Base-by-base conservation (phyloP, 2,888 invertebrate species). In the Euzetes globulus region DNA sequence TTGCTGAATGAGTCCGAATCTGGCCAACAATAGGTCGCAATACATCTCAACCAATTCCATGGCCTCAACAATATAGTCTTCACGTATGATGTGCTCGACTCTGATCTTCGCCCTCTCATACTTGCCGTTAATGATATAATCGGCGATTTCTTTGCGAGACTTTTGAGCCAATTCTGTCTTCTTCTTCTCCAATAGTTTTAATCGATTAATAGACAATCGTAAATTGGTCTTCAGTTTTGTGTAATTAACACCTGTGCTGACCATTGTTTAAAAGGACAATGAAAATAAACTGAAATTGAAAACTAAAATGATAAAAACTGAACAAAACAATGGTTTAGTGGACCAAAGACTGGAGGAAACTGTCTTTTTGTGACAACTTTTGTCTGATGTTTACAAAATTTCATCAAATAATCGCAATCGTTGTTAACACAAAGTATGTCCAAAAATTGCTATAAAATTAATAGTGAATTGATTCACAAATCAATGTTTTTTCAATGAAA, bases 21-120 rank as follows among this genome's bases (percentile, higher is more conserved):
- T 87, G 0, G 99, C 98, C 73, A 99, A 84, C 63, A 99, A 83
- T 72, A 99, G 85, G 84, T 99, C 99, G 84, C 99, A 98, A 82
- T 95, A 99, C 96, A 99, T 98, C 85, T 99, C 99, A 0, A 99
- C 88, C 76, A 99, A 88, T 85, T 99, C 99, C 91, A 98, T 94
- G 0, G 98, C 98, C 84, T 99, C 99, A 3, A 99, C 97, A 84
- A 98, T 87, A 83, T 99, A 99, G 84, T 99, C 99, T 84, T 98
- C 97, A 65, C 99, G 88, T 80, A 99, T 96, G 75, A 99, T 99
- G 80, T 97, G 94, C 84, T 99, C 99, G 13, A 99, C 99, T 33
- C 98, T 87, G 78, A 99, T 99, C 83, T 94, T 91, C 0, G 98
- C 99, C 78, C 87, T 80, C 77, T 87, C 87, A 74, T 83, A 83